Percentiles rank a stretch among this genome's conserved stretches.
These are phyloP conservation scores for Paraescarpia echinospica DNA, from an alignment of 1,140 invertebrate species.

Conservation along the genomic window DNA sequence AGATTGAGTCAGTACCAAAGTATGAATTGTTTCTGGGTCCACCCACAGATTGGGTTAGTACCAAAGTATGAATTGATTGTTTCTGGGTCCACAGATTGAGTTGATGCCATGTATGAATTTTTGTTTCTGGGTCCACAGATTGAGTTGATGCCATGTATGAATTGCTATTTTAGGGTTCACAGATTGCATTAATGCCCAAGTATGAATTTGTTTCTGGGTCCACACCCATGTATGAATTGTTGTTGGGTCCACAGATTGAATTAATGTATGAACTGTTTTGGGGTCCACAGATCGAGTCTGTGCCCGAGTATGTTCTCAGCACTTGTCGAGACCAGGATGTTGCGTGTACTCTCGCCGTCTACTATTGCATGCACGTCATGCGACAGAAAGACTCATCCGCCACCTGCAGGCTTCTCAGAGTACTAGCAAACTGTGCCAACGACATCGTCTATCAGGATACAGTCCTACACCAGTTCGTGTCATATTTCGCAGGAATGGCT, in stretches of 20 bases:
- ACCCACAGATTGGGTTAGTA: too few species aligned
- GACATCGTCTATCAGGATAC: constrained; percentile 93
- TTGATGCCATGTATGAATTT: too few species aligned
- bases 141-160: too few species aligned
- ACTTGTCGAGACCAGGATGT: constrained; percentile 75
- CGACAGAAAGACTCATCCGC: constrained; percentile 77
- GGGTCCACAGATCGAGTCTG: constrained; percentile 24
- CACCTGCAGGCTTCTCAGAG: constrained; percentile 82
- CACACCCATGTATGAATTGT: constrained; percentile 75
- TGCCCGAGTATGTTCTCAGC: constrained; percentile 22
- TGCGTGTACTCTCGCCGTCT: constrained; percentile 90
- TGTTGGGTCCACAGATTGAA: background rate
- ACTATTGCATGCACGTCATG: constrained; percentile 80
- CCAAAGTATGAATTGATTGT: too few species aligned
- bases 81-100: too few species aligned
- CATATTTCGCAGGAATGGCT: constrained; percentile 80
- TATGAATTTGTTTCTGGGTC: background rate
- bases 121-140: too few species aligned
- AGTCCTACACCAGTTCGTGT: constrained; percentile 87
- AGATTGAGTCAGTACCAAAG: too few species aligned
- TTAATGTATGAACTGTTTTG: background rate
- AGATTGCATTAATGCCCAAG: constrained; percentile 21
- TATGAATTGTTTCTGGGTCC: too few species aligned
- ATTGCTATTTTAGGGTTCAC: background rate
- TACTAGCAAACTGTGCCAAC: constrained; percentile 85